Evolutionary conservation across 2,888 invertebrate species (phyloP), one percentile per base, ranked within the genome.

Genomic region (Asteroscopus sphinx): DNA sequence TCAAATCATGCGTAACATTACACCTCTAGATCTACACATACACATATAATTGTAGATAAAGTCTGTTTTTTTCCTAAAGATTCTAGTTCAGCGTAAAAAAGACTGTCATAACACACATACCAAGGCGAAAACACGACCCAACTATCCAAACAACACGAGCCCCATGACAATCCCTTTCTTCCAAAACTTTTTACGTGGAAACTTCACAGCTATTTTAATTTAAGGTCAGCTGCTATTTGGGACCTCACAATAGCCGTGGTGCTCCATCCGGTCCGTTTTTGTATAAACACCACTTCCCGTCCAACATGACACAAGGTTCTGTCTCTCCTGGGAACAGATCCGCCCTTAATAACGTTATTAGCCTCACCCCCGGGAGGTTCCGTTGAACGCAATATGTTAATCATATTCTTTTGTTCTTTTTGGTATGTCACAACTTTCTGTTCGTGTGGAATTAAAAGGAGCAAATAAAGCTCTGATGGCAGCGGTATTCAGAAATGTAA

Each of bases 181-280:
- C 5, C 1, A 36, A 44, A 57, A 68, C 52, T 61, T 68, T 72
- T 62, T 62, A 61, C 42, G 28, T 49, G 25, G 8, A 37, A 73
- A 70, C 54, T 67, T 62, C 13, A 32, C 15, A 60, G 53, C 36
- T 52, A 61, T 66, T 63, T 66, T 67, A 58, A 66, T 70, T 73
- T 62, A 57, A 52, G 59, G 42, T 67, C 63, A 60, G 56, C 57
- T 47, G 59, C 42, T 70, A 45, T 65, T 62, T 26, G 36, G 41
- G 52, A 26, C 36, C 33, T 41, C 51, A 74, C 63, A 73, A 73
- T 65, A 62, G 40, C 59, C 11, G 45, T 44, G 52, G 60, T 73
- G 59, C 36, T 33, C 37, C 51, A 58, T 74, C 58, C 70, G 56
- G 52, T 6, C 33, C 32, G 47, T 61, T 76, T 68, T 74, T 63